Conservation (phyloP, 2,888 invertebrate species). For the Ornithoptera priamus region DNA sequence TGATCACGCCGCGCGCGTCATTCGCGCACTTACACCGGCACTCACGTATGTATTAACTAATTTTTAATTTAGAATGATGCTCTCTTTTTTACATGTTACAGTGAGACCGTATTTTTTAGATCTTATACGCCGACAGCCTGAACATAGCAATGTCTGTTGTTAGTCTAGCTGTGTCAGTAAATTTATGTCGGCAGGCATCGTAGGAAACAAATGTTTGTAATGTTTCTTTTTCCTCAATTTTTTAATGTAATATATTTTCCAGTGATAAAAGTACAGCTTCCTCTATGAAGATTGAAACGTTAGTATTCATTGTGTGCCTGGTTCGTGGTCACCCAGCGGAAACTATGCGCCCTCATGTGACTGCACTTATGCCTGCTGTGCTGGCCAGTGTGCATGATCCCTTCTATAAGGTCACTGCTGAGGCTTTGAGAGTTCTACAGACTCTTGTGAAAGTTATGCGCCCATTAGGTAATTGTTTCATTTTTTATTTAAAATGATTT, state of each 20-base stretch:
- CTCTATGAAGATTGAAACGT: constrained; percentile 98
- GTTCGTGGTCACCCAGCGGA: constrained; percentile 88
- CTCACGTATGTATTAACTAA: constrained; percentile 76
- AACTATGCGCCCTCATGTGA: constrained; percentile 90
- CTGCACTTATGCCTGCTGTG: constrained; percentile 89
- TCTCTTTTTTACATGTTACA: too few relatives aligned
- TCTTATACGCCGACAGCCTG: too few relatives aligned
- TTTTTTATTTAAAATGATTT: background rate
- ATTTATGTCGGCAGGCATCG: too few relatives aligned
- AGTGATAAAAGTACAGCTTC: constrained; percentile 95
- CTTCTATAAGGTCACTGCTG: constrained; percentile 99
- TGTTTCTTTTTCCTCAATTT: background rate
- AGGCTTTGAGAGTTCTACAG: constrained; percentile 95
- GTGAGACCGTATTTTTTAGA: too few relatives aligned
- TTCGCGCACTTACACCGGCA: constrained; percentile 94
- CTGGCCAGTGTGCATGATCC: constrained; percentile 95
- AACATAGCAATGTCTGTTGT: too few relatives aligned
- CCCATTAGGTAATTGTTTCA: constrained; percentile 82
- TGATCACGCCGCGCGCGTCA: constrained; percentile 89
- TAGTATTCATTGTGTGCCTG: constrained; percentile 93
- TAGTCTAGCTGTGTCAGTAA: too few relatives aligned
- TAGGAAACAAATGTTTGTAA: too few relatives aligned
- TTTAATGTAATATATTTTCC: constrained; percentile 21
- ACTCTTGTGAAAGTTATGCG: constrained; percentile 96
- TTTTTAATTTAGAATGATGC: background rate